Evolutionary conservation across 2,797 vertebrate genomes (phyloP), one percentile per base, ranked within the genome.

Genomic region (Epinephelus coioides): DNA sequence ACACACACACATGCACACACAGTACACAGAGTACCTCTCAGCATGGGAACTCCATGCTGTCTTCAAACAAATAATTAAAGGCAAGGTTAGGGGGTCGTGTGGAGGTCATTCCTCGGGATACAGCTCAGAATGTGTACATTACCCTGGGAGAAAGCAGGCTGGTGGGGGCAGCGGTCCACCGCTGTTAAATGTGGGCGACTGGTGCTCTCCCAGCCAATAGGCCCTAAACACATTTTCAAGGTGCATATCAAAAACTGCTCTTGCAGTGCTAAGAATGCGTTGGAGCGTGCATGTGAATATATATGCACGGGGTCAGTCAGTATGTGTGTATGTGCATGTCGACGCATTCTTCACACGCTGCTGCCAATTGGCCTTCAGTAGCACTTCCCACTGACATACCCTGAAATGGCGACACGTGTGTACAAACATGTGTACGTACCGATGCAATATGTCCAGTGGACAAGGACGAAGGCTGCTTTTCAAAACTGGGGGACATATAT

Each of bases 41-140:
- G 96, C 97, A 89, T 97, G 97, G 96, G 97, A 98, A 97, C 97
- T 97, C 95, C 95, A 97, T 96, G 96, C 97, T 97, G 97, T 98
- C 97, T 99, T 98, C 97, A 98, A 99, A 99, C 97, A 99, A 98
- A 98, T 98, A 97, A 98, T 99, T 98, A 98, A 96, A 94, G 95
- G 94, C 95, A 97, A 97, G 97, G 98, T 99, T 97, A 97, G 95
- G 95, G 95, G 98, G 97, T 99, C 96, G 94, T 88, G 77, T 88
- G 91, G 94, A 96, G 97, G 98, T 98, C 97, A 98, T 97, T 97
- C 94, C 96, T 98, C 93, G 96, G 97, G 97, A 97, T 97, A 97
- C 96, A 95, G 93, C 79, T 94, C 96, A 97, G 96, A 98, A 97
- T 98, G 97, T 97, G 97, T 97, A 97, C 96, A 96, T 96, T 97